These are phyloP conservation scores for Rhamphomyia laevipes DNA, from an alignment of 2,888 invertebrate genomes.

Conservation along the genomic window DNA sequence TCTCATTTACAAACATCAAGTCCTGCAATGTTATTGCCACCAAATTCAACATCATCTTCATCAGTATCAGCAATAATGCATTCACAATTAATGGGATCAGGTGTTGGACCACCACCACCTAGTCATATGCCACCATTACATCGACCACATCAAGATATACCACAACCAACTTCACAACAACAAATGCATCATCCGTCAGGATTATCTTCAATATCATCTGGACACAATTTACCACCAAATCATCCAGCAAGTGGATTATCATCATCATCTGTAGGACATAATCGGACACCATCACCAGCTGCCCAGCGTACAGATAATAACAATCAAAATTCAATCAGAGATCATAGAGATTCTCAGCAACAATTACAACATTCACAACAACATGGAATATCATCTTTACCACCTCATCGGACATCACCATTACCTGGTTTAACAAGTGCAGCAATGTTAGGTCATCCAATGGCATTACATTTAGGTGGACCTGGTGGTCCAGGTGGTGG, in stretches of 20 bases:
- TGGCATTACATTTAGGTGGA: conserved; percentile 30
- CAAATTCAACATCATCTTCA: conserved; percentile 19
- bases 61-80: conserved; percentile 28
- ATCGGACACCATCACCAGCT: conserved; percentile 33
- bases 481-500: conserved; percentile 3
- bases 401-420: conserved; percentile 33
- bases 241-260: conserved; percentile 4
- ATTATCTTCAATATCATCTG: conserved; percentile 28
- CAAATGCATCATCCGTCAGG: conserved; percentile 37
- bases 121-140: conserved; percentile 30
- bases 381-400: not conserved
- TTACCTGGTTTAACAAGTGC: conserved; percentile 27
- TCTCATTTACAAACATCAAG: conserved; percentile 23
- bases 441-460: conserved; percentile 33
- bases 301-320: conserved; percentile 22
- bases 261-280: conserved; percentile 5
- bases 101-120: conserved; percentile 9
- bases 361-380: conserved; percentile 20
- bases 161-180: conserved; percentile 16
- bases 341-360: conserved; percentile 9
- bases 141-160: conserved; percentile 35
- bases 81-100: conserved; percentile 21
- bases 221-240: conserved; percentile 8
- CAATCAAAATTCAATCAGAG: not conserved
- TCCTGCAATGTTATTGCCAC: conserved; percentile 40